Base-by-base conservation (phyloP, 2,888 invertebrate genomes). In the Tuberolachnus salignus region DNA sequence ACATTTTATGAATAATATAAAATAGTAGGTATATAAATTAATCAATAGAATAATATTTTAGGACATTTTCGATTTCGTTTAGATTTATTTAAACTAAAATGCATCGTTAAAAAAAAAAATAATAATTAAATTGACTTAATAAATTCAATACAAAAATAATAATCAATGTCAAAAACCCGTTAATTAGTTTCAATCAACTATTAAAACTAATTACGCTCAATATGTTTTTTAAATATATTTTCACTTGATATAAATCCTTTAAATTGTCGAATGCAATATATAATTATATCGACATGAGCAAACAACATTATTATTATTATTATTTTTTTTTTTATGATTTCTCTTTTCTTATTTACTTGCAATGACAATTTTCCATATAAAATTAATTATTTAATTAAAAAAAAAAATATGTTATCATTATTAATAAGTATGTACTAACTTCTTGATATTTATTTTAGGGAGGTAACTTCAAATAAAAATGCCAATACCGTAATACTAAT, bases 271-370 rank as follows among this genome's bases (percentile, higher is more conserved):
- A 71, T n/a, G 23, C 23, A 8, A 46, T 57, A n/a, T 34, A 57
- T 71, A 71, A 71, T 71, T 57, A 57, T 57, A 57, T 19, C 46
- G 23, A 71, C 23, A 46, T 11, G 57, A 16, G 23, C 44, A 57
- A 46, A 57, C 16, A 23, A 55, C 21, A 42, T 44, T 34, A 34
- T 34, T 34, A 34, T 34, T 34, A 34, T 34, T 34, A 34, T 34
- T 34, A 4, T 34, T 34, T 34, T 34, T 44, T 69, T 69, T 34
- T 69, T n/a, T 42, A 8, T 21, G 70, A 71, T 71, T 71, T 57
- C 70, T 57, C 57, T 71, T 70, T 44, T 70, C 44, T 44, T 44
- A 10, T n/a, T 57, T 26, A 21, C 26, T 46, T 14, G 14, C 59
- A 59, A 26, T 26, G 1, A 1, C 1, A 49, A 61, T 61, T 72